Evolutionary conservation across 1,140 invertebrate genomes (phyloP).

Genomic region (Heliconius congener): DNA sequence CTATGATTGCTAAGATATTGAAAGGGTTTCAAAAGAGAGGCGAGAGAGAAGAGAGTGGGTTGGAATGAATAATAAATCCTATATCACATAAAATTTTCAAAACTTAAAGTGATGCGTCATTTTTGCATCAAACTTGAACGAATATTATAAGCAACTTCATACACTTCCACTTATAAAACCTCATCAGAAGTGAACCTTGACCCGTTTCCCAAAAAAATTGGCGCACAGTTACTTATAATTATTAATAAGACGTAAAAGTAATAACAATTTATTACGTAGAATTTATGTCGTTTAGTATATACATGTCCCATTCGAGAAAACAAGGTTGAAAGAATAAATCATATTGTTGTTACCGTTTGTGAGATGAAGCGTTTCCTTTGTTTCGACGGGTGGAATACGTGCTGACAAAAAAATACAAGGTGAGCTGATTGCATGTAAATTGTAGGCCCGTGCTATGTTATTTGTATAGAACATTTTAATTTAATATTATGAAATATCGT

Average conservation of each 20-base stretch:
- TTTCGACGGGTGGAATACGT: not conserved
- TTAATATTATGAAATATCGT: not conserved
- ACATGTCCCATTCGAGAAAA: slow-evolving; percentile 12
- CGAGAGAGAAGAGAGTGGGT: too few relatives aligned
- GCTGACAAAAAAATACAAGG: not conserved
- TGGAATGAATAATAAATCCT: too few relatives aligned
- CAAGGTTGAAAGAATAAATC: slow-evolving; percentile 15
- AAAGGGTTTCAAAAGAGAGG: too few relatives aligned
- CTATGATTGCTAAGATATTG: too few relatives aligned
- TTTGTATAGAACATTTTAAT: not conserved
- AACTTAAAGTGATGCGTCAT: too few relatives aligned
- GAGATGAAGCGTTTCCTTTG: slow-evolving; percentile 12
- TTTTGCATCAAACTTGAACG: not conserved
- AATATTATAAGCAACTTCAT: not conserved
- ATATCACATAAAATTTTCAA: too few relatives aligned
- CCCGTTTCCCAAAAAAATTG: not conserved
- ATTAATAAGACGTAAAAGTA: not conserved
- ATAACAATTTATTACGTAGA: slow-evolving; percentile 9
- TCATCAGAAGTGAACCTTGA: not conserved
- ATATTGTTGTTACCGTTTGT: slow-evolving; percentile 10
- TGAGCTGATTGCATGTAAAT: slow-evolving; percentile 5
- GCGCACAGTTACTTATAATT: not conserved
- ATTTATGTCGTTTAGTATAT: slow-evolving; percentile 5
- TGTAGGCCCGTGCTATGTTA: not conserved
- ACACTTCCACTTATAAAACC: not conserved